Evolutionary conservation across 2,888 invertebrate species (phyloP).

Genomic region (Drosophila buzzatii): DNA sequence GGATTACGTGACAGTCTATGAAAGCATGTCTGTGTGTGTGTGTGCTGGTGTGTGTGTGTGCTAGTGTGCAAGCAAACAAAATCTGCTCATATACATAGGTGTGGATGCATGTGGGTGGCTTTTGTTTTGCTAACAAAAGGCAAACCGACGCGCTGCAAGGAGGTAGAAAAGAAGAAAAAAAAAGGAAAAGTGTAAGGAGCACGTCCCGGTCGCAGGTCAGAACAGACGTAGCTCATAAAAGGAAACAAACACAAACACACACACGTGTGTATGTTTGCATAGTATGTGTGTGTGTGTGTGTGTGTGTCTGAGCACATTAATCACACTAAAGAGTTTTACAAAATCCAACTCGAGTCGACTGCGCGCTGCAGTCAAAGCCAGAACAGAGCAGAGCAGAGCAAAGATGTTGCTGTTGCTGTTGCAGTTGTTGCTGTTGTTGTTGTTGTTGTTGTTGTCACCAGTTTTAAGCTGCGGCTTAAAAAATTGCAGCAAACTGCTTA

Average conservation of each 20-base stretch:
- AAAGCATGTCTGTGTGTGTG: slow-evolving; percentile 4
- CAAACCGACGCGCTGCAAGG: slow-evolving; percentile 46
- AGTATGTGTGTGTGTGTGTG: slow-evolving; percentile 41
- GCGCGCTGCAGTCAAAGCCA: slow-evolving; percentile 34
- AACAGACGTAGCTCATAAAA: slow-evolving; percentile 69
- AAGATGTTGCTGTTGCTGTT: slow-evolving; percentile 12
- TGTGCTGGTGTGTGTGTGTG: slow-evolving; percentile 13
- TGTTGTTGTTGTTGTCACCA: slow-evolving; percentile 65
- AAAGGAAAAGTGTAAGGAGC: slow-evolving; percentile 81
- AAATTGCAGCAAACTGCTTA: slow-evolving; percentile 63
- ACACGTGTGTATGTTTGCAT: slow-evolving; percentile 47
- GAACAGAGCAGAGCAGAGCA: neutral
- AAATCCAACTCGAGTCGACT: slow-evolving; percentile 68
- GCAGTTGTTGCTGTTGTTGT: slow-evolving; percentile 46
- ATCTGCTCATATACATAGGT: slow-evolving; percentile 26
- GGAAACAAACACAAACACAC: slow-evolving; percentile 59
- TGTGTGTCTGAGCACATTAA: slow-evolving; percentile 68
- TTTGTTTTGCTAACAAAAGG: slow-evolving; percentile 77
- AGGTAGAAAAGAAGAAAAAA: slow-evolving; percentile 18
- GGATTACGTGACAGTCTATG: slow-evolving; percentile 54
- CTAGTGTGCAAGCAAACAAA: slow-evolving; percentile 38
- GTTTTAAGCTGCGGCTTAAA: slow-evolving; percentile 75
- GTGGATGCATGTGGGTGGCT: slow-evolving; percentile 65
- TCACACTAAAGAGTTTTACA: slow-evolving; percentile 81
- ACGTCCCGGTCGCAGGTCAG: slow-evolving; percentile 75